Conservation (phyloP, 2,888 invertebrate genomes). For the Lasioglossum calceatum region DNA sequence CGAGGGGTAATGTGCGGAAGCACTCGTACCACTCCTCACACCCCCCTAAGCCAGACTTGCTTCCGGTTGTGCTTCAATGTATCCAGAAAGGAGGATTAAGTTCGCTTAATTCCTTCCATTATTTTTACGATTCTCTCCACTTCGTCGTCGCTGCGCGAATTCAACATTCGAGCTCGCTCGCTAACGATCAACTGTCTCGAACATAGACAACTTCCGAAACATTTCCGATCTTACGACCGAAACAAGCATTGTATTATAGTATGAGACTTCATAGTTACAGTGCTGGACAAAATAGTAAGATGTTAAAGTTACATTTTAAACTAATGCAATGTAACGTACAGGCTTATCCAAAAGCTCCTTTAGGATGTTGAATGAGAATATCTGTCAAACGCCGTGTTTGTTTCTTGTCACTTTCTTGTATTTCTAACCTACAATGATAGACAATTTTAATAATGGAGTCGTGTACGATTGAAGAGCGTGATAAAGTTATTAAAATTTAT, state of each 20-base stretch:
- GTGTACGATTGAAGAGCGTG: too few relatives aligned
- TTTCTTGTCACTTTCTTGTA: too few relatives aligned
- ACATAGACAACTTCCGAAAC: background rate
- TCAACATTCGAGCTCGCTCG: background rate
- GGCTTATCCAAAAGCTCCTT: too few relatives aligned
- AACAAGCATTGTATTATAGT: background rate
- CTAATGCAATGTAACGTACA: too few relatives aligned
- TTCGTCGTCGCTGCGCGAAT: background rate
- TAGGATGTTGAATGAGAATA: too few relatives aligned
- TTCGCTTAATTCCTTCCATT: conserved; percentile 15
- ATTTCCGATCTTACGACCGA: background rate
- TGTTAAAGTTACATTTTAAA: too few relatives aligned
- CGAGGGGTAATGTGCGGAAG: conserved; percentile 74
- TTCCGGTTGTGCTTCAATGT: conserved; percentile 46
- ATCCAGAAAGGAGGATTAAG: conserved; percentile 28
- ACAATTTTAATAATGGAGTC: too few relatives aligned
- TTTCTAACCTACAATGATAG: too few relatives aligned
- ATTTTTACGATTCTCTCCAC: background rate
- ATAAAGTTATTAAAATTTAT: too few relatives aligned
- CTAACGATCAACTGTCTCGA: background rate
- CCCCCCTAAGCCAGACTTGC: conserved; percentile 50
- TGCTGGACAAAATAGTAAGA: background rate
- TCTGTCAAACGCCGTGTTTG: too few relatives aligned
- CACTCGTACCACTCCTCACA: conserved; percentile 62
- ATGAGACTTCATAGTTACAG: background rate